Base-by-base conservation (phyloP, 1,140 invertebrate genomes). In the Drosophila chauvacae region DNA sequence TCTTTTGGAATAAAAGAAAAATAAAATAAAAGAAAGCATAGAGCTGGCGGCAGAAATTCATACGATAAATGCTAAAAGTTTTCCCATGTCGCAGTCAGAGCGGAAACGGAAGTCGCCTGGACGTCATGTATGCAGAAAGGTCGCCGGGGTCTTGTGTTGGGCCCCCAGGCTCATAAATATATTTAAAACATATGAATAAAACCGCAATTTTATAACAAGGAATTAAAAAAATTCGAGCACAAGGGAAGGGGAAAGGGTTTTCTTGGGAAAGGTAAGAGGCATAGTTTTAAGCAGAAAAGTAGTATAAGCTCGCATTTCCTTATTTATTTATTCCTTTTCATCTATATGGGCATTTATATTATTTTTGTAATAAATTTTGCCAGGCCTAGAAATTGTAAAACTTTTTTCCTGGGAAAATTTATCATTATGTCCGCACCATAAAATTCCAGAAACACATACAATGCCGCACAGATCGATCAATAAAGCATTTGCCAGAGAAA, bases 51-150 rank as follows among this genome's bases (percentile, higher is more conserved):
- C 53, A 55, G 39, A 69, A 61, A 70, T 68, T 66, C 66, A 68
- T 68, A 70, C 66, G 63, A 70, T 70, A 80, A 87, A 80, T 77
- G 76, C 83, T 88, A 83, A 87, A 87, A 87, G 84, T 87, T 88
- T 87, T 87, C 79, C 81, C 84, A 81, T 87, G 84, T 87, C 72
- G 72, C 63, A 58, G 62, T 56, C 72, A 53, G 53, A 66, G 61
- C 79, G 73, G 66, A 88, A 80, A 88, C 83, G 83, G 83, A 87
- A 87, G 70, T 76, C 63, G 59, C 82, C 80, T 86, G 73, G 73
- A 75, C 79, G 70, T 64, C 82, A 86, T 85, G 82, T 81, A 44
- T 66, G 74, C 75, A 71, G 57, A 86, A 62, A 80, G 85, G 75
- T 87, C 58, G 57, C 58, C 69, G 66, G 72, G 64, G 74, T 23